phyloP scores from a whole-genome alignment of 2,888 invertebrate species.

The Eilema caniola region DNA sequence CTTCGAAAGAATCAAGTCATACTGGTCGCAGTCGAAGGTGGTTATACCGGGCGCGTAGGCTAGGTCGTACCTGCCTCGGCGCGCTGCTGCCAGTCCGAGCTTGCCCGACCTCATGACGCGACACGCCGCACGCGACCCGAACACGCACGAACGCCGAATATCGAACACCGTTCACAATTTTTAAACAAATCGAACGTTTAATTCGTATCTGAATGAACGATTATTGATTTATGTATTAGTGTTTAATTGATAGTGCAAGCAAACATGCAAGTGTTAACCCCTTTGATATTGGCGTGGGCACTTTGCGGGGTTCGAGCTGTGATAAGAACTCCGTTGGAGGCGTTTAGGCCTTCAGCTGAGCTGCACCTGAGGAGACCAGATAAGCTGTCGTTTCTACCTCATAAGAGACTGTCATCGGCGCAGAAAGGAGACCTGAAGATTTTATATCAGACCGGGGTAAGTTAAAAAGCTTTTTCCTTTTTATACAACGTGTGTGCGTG shows the following conservation, averaged over 20 bases:
- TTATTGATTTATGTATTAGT: conserved; percentile 42
- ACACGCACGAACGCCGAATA: conserved; percentile 55
- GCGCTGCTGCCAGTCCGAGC: conserved; percentile 79
- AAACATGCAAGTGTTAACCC: conserved; percentile 79
- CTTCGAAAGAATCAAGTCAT: conserved; percentile 71
- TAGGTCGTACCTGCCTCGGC: conserved; percentile 81
- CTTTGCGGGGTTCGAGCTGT: conserved; percentile 74
- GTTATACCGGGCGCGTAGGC: conserved; percentile 85
- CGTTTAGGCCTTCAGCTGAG: conserved; percentile 82
- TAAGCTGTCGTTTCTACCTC: conserved; percentile 75
- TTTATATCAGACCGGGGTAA: conserved; percentile 92
- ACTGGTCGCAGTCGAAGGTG: conserved; percentile 71
- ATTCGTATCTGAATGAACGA: conserved; percentile 18
- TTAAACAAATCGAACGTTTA: conserved; percentile 45
- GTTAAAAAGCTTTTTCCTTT: conserved; percentile 58
- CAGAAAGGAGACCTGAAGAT: conserved; percentile 87
- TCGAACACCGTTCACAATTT: conserved; percentile 56
- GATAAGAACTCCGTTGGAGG: conserved; percentile 86
- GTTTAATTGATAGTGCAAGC: conserved; percentile 47
- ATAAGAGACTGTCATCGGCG: conserved; percentile 83
- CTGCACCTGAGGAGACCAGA: conserved; percentile 83
- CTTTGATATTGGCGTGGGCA: conserved; percentile 74
- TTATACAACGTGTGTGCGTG: neutral
- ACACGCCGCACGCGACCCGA: conserved; percentile 66
- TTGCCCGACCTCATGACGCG: conserved; percentile 72